Evolutionary conservation across 2,113 vertebrate species (phyloP).

Genomic region (Laterallus jamaicensis): DNA sequence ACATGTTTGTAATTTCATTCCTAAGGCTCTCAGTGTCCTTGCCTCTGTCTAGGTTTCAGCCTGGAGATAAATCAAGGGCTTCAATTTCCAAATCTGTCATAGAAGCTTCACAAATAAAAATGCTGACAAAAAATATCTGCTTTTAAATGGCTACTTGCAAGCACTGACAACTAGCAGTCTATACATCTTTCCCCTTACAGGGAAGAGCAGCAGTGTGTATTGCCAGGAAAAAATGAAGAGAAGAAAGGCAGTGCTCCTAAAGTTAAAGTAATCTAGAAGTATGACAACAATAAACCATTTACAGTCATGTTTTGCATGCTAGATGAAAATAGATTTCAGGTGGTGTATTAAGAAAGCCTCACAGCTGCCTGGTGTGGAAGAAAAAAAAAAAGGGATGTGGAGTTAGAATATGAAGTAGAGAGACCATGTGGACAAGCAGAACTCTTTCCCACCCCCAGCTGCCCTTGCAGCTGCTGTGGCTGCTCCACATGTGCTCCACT

Average conservation of each 20-base stretch:
- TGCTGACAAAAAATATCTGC: conserved; percentile 62
- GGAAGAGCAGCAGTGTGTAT: not conserved
- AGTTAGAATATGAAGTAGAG: conserved; percentile 5
- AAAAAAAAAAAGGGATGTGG: not conserved
- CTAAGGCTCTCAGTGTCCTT: conserved; percentile 51
- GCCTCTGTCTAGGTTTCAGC: conserved; percentile 55
- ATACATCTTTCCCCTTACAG: conserved; percentile 53
- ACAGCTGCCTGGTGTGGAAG: not conserved
- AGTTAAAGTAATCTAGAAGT: conserved; percentile 44
- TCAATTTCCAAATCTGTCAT: conserved; percentile 71
- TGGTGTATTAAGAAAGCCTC: conserved; percentile 1
- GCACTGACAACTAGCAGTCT: conserved; percentile 49
- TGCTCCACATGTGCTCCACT: not conserved
- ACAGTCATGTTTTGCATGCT: conserved; percentile 48
- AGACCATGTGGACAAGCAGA: not conserved
- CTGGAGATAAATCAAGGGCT: conserved; percentile 63
- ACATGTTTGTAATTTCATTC: conserved; percentile 60
- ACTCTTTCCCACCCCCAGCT: not conserved
- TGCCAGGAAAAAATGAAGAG: conserved; percentile 56
- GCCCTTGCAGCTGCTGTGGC: not conserved
- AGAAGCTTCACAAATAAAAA: conserved; percentile 63
- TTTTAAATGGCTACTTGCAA: conserved; percentile 67
- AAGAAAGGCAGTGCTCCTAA: conserved; percentile 13
- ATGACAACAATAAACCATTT: conserved; percentile 48
- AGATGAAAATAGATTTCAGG: conserved; percentile 48